A percentile compares a stretch with the other conserved stretches of the same genome.
These are phyloP conservation scores for Ecliptopera silaceata DNA, from an alignment of 2,888 invertebrate genomes.

Conservation along the genomic window DNA sequence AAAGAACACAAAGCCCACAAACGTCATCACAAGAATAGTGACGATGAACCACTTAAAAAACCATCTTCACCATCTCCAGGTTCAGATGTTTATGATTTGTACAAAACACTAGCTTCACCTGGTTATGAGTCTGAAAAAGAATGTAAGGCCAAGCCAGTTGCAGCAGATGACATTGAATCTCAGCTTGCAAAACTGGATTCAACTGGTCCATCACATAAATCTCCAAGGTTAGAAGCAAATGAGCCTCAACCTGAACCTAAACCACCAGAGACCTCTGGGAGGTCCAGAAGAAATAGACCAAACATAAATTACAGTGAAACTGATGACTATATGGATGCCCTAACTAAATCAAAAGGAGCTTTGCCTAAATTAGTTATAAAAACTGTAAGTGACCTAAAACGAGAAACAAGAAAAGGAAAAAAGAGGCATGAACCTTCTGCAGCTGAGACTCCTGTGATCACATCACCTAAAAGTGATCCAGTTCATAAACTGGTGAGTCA, in stretches of 20 bases:
- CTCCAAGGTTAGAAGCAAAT: constrained; percentile 64
- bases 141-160: constrained; percentile 46
- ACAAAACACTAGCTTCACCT: constrained; percentile 80
- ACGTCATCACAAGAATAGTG: constrained; percentile 71
- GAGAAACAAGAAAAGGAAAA: constrained; percentile 68
- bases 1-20: constrained; percentile 82
- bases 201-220: constrained; percentile 49
- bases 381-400: constrained; percentile 71
- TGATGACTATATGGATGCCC: constrained; percentile 78
- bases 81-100: constrained; percentile 77
- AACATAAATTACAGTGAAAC: constrained; percentile 83
- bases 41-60: constrained; percentile 66
- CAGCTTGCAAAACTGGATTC: constrained; percentile 68
- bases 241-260: constrained; percentile 72
- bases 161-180: constrained; percentile 66
- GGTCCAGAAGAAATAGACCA: constrained; percentile 74
- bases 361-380: constrained; percentile 60
- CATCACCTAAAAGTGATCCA: constrained; percentile 31
- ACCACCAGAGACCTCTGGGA: constrained; percentile 68
- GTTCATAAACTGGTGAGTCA: constrained; percentile 55
- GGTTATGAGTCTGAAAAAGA: constrained; percentile 58
- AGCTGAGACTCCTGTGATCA: constrained; percentile 43
- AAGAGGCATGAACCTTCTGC: constrained; percentile 58
- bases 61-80: constrained; percentile 78
- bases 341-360: constrained; percentile 60